phyloP scores from a whole-genome alignment of 2,888 invertebrate species.

The Agrenia bidenticulata region DNA sequence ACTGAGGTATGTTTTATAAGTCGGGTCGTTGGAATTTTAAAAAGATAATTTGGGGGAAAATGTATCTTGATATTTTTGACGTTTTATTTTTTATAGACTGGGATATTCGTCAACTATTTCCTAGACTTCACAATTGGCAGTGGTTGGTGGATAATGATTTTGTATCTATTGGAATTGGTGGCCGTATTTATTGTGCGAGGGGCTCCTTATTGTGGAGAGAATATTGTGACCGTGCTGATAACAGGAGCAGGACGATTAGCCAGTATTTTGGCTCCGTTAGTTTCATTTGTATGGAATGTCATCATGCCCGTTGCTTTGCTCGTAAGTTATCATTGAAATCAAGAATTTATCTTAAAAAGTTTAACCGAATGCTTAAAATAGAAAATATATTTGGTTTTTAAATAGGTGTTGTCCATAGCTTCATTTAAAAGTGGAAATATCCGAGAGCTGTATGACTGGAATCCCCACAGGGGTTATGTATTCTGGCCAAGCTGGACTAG shows the following conservation, averaged over 20 bases:
- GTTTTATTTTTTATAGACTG: conserved; percentile 67
- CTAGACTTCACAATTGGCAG: conserved; percentile 81
- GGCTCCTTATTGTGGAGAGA: conserved; percentile 79
- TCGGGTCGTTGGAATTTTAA: neutral
- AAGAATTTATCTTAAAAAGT: conserved; percentile 34
- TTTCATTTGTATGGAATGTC: conserved; percentile 86
- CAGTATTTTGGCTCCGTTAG: conserved; percentile 62
- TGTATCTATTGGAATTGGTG: conserved; percentile 73
- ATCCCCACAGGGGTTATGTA: conserved; percentile 62
- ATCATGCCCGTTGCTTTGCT: conserved; percentile 77
- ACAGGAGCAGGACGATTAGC: conserved; percentile 56
- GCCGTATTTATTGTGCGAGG: conserved; percentile 86
- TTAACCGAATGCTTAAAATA: neutral
- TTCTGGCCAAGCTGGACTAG: conserved; percentile 81
- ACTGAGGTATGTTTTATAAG: conserved; percentile 68
- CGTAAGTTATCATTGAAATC: conserved; percentile 59
- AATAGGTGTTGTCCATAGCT: conserved; percentile 66
- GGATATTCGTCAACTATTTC: conserved; percentile 78
- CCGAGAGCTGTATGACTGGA: conserved; percentile 69
- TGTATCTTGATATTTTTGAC: no score
- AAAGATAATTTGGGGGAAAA: no score
- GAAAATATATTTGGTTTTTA: conserved; percentile 1
- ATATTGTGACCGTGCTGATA: conserved; percentile 66
- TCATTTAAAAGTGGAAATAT: conserved; percentile 71
- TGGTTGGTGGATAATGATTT: conserved; percentile 80